Percentiles rank a stretch among this genome's conserved stretches.
phyloP scores from a whole-genome alignment of 1,140 invertebrate genomes.

The Lucilia cuprina region DNA sequence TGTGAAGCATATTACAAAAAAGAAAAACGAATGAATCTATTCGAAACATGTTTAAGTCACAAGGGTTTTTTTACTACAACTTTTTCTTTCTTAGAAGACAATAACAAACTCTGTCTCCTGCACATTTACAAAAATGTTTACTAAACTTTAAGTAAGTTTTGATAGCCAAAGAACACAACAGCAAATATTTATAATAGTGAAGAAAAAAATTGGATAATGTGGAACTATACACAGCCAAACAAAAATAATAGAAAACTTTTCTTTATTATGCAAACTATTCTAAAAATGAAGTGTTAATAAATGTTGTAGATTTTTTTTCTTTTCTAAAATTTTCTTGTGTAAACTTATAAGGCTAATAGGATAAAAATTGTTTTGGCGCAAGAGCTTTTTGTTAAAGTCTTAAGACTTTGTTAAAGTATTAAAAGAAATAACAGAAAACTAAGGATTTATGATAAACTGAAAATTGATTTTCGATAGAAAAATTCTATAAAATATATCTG shows the following conservation, averaged over 20 bases:
- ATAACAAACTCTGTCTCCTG: neutral
- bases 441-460: too few species aligned
- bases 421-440: too few species aligned
- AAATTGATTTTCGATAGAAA: too few species aligned
- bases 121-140: neutral
- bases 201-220: too few species aligned
- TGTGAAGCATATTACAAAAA: neutral
- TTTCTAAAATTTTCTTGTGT: neutral
- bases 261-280: constrained; percentile 32
- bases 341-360: neutral
- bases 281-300: constrained; percentile 33
- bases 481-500: too few species aligned
- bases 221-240: neutral
- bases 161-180: neutral
- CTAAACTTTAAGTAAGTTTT: constrained; percentile 18
- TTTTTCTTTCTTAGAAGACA: neutral
- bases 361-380: neutral
- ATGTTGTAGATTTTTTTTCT: neutral
- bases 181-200: too few species aligned
- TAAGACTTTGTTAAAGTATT: too few species aligned
- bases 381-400: too few species aligned
- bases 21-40: neutral
- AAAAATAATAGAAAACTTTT: neutral
- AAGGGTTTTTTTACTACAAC: too few species aligned
- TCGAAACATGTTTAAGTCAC: neutral